A percentile compares a stretch with the other conserved stretches of the same genome.
phyloP scores from a whole-genome alignment of 2,888 invertebrate species.

The Hypolimnas misippus region DNA sequence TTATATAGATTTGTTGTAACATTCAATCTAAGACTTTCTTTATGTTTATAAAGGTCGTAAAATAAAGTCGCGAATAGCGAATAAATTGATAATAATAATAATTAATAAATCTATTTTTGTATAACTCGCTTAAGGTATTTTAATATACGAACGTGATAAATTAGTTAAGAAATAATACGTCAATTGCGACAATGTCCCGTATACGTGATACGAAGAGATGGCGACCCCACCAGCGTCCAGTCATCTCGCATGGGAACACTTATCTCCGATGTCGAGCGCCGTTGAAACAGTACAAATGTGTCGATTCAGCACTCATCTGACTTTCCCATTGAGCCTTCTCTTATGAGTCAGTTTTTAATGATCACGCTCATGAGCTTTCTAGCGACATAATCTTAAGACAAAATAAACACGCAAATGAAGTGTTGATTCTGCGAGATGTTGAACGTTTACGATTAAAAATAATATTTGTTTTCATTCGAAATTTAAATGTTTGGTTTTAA shows the following conservation, averaged over 20 bases:
- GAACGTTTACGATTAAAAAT: background rate
- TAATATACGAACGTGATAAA: too few species aligned
- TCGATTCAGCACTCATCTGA: conserved; percentile 59
- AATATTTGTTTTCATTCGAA: background rate
- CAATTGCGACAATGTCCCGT: too few species aligned
- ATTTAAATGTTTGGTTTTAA: background rate
- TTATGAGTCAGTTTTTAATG: conserved; percentile 68
- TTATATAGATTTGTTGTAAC: too few species aligned
- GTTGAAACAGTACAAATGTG: conserved; percentile 65
- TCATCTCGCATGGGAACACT: conserved; percentile 68
- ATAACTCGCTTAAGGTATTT: too few species aligned
- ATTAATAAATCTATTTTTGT: too few species aligned
- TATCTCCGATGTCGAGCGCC: conserved; percentile 56
- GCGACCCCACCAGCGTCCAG: conserved; percentile 52
- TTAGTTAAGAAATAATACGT: too few species aligned
- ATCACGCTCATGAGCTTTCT: conserved; percentile 49
- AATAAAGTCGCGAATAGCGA: too few species aligned
- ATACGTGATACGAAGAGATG: background rate
- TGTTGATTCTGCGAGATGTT: background rate
- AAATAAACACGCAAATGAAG: conserved; percentile 6
- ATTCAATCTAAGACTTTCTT: too few species aligned
- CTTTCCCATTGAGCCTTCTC: conserved; percentile 52
- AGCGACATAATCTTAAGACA: conserved; percentile 10
- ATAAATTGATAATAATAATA: too few species aligned
- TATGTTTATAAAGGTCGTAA: too few species aligned